Base-by-base conservation (phyloP, 92 coral and sea anemone genomes). In the Phenganax marumi region DNA sequence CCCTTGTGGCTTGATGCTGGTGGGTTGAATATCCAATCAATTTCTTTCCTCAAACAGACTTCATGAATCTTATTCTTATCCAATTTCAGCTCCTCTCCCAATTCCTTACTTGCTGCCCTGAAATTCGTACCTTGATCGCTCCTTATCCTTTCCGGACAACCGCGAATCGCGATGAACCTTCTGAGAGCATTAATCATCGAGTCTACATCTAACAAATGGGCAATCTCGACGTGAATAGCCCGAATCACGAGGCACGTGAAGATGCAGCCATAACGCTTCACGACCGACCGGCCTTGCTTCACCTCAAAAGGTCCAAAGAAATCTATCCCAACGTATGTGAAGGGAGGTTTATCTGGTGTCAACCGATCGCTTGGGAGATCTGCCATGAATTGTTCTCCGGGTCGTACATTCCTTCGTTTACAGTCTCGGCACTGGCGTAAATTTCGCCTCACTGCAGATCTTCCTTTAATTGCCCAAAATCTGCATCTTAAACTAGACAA, bases 201-300 rank as follows among this genome's bases (percentile, higher is more conserved):
- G n/a, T n/a, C n/a, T n/a, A n/a, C n/a, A n/a, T n/a, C n/a, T n/a
- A n/a, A n/a, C n/a, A n/a, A n/a, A n/a, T n/a, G n/a, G n/a, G 62
- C 62, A 50, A 86, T 75, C 62, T 86, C 89, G 11, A 86, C 73
- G 50, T 86, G 89, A 53, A 79, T 54, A 39, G 87, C 84, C 24
- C 85, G 50, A 16, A 75, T 52, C 56, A 85, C 62, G 23, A 86
- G 85, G 47, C 89, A 86, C 21, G 89, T 86, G 81, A 86, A 86
- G 70, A 86, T 68, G 61, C 85, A 79, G 21, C 89, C 89, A 26
- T 86, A 86, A 14, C 89, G 33, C 50, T 86, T 86, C 80, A 86
- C 68, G 50, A 52, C 86, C 10, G 79, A 70, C 16, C 89, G 80
- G 62, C 69, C 85, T 86, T 84, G 89, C 62, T 80, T 79, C 85